These are phyloP conservation scores for Holacanthus passer DNA, from an alignment of 2,113 vertebrate species.

Conservation along the genomic window DNA sequence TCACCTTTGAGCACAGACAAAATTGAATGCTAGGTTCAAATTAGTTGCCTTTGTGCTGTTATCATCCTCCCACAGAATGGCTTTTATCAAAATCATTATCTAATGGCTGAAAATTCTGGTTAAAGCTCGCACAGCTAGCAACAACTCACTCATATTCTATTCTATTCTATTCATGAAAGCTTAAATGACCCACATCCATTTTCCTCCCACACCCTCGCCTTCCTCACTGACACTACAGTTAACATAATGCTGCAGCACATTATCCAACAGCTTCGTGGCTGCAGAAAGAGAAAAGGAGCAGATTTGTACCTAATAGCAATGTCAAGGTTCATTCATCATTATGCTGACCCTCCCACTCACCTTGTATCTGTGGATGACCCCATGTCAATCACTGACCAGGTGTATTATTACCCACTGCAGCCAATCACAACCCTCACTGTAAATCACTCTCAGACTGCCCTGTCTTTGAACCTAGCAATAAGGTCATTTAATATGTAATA, in stretches of 20 bases:
- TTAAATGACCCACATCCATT: conserved; percentile 74
- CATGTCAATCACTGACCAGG: conserved; percentile 54
- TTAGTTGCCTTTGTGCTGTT: conserved; percentile 76
- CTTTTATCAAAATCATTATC: conserved; percentile 81
- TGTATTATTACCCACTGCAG: conserved; percentile 52
- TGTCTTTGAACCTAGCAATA: conserved; percentile 66
- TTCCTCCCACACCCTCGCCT: conserved; percentile 70
- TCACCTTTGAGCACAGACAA: conserved; percentile 63
- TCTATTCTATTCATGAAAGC: conserved; percentile 68
- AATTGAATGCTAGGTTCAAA: conserved; percentile 75
- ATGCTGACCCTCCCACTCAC: conserved; percentile 66
- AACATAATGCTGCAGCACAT: conserved; percentile 60
- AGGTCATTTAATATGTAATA: conserved; percentile 53
- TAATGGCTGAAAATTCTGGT: conserved; percentile 67
- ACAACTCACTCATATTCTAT: conserved; percentile 70
- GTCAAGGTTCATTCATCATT: conserved; percentile 63
- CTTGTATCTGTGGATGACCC: conserved; percentile 61
- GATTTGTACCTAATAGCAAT: conserved; percentile 35
- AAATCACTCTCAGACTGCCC: conserved; percentile 48
- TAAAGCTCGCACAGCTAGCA: conserved; percentile 55
- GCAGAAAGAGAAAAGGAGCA: conserved; percentile 33
- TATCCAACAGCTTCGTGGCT: conserved; percentile 37
- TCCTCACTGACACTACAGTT: conserved; percentile 52
- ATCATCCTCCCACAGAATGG: conserved; percentile 73
- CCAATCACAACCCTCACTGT: conserved; percentile 56